Conservation (phyloP, 2,797 vertebrate species). For the Onychomys arenicola region DNA sequence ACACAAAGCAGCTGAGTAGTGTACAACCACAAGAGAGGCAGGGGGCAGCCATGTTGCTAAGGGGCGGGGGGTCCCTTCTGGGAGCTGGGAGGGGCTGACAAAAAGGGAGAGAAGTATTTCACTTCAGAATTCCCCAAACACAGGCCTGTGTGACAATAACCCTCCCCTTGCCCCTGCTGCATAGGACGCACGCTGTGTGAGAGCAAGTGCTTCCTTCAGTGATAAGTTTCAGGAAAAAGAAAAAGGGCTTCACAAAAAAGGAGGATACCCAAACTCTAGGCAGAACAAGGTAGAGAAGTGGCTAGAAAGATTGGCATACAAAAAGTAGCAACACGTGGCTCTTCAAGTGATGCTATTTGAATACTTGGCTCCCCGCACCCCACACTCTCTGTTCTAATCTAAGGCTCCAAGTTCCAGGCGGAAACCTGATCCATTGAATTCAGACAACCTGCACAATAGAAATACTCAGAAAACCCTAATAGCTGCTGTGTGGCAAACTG, state of each 20-base stretch:
- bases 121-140: background rate
- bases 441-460: slow-evolving; percentile 43
- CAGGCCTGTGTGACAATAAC: background rate
- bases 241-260: slow-evolving; percentile 2
- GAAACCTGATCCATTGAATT: slow-evolving; percentile 47
- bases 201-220: background rate
- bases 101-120: background rate
- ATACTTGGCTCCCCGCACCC: background rate
- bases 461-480: slow-evolving; percentile 15
- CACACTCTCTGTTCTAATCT: background rate
- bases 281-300: background rate
- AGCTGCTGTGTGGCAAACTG: background rate
- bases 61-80: background rate
- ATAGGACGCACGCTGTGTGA: background rate
- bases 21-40: background rate
- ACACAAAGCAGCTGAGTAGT: slow-evolving; percentile 42
- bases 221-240: background rate
- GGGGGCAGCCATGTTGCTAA: background rate
- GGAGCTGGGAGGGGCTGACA: background rate
- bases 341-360: background rate
- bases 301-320: background rate
- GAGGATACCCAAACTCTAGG: background rate
- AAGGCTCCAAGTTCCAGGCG: slow-evolving; percentile 41
- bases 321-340: background rate
- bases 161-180: background rate